Conservation (phyloP, 2,113 vertebrate species). For the Amphilophus citrinellus region DNA sequence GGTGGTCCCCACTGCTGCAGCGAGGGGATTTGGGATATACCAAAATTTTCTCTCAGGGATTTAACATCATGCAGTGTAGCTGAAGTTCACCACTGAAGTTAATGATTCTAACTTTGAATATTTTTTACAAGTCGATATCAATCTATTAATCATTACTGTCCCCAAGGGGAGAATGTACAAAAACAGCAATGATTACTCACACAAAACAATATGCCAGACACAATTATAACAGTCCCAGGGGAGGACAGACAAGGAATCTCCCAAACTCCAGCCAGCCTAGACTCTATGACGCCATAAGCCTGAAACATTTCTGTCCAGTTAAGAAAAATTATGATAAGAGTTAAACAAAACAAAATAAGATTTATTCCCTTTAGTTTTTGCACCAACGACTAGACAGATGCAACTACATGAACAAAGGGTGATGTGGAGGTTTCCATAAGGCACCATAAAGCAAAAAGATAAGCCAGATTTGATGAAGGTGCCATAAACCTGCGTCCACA, state of each 20-base stretch:
- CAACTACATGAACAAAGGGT: neutral
- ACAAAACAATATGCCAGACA: neutral
- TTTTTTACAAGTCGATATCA: conserved; percentile 17
- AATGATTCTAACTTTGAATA: conserved; percentile 7
- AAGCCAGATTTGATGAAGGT: neutral
- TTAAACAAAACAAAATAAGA: conserved; percentile 2
- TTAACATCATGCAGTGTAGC: conserved; percentile 1
- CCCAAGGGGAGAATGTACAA: neutral
- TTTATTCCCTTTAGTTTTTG: neutral
- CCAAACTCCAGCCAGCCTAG: conserved; percentile 9
- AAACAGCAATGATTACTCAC: neutral
- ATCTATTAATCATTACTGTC: neutral
- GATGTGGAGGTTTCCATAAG: neutral
- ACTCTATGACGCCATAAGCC: neutral
- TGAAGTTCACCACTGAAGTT: neutral
- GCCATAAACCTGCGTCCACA: neutral
- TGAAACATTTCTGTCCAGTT: conserved; percentile 3
- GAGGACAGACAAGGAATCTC: conserved; percentile 12
- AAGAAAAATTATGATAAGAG: neutral
- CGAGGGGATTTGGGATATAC: conserved; percentile 62
- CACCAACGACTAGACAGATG: neutral
- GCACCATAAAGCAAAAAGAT: neutral
- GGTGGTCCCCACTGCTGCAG: conserved; percentile 29
- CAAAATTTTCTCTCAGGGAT: conserved; percentile 49
- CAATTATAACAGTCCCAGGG: neutral